Percentiles rank a stretch among this genome's conserved stretches.
phyloP scores from a whole-genome alignment of 2,888 invertebrate genomes.

The Frankliniella intonsa region DNA sequence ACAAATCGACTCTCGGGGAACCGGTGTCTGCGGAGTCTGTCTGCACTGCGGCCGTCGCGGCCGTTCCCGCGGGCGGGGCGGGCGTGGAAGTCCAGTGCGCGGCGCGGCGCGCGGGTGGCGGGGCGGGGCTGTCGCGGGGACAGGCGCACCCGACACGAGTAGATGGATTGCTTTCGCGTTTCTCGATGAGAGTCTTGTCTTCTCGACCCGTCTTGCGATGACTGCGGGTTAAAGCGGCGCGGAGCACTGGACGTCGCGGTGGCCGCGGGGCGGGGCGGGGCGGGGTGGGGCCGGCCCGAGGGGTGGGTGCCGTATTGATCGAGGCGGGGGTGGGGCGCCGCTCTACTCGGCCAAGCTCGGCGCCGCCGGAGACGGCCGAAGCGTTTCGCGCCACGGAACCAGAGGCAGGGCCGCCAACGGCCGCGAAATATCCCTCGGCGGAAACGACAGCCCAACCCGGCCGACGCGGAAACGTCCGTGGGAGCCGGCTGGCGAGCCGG shows the following conservation, averaged over 20 bases:
- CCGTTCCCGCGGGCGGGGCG: no score
- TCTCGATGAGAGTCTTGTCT: no score
- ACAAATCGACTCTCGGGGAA: no score
- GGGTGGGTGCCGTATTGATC: slow-evolving; percentile 1
- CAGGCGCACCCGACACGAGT: no score
- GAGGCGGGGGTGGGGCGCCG: not conserved
- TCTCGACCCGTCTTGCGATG: not conserved
- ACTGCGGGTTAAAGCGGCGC: not conserved
- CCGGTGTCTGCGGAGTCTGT: no score
- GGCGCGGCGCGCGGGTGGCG: no score
- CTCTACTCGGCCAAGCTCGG: not conserved
- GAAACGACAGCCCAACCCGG: not conserved
- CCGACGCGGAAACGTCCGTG: not conserved
- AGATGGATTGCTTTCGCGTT: no score
- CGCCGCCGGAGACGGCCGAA: slow-evolving; percentile 9
- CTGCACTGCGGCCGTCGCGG: no score
- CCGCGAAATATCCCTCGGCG: not conserved
- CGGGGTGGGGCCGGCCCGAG: not conserved
- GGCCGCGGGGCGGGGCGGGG: no score
- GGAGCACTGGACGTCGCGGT: not conserved
- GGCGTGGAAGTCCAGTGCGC: no score
- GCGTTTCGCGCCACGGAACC: not conserved
- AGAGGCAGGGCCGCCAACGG: not conserved
- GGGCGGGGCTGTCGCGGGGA: no score
- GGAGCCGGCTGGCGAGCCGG: not conserved